phyloP scores from a whole-genome alignment of 1,140 invertebrate genomes.

The Pseudachorutes palmiensis region DNA sequence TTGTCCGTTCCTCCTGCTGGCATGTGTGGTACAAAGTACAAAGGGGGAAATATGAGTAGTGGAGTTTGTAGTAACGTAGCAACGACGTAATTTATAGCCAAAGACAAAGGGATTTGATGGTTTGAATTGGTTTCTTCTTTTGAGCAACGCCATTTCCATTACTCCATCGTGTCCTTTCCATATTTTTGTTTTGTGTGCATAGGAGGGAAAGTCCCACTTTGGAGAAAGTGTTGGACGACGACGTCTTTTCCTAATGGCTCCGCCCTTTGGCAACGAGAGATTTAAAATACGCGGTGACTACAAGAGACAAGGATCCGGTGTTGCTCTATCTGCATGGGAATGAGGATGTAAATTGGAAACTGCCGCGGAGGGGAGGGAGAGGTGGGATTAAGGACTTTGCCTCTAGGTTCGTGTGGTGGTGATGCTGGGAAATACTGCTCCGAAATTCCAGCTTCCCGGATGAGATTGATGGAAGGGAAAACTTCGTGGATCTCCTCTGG shows the following conservation, averaged over 20 bases:
- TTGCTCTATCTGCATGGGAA: constrained; percentile 15
- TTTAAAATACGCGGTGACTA: constrained; percentile 32
- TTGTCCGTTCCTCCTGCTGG: too few relatives aligned
- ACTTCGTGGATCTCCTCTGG: too few relatives aligned
- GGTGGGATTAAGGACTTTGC: not conserved
- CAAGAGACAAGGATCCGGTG: constrained; percentile 27
- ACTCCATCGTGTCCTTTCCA: not conserved
- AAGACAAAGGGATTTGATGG: not conserved
- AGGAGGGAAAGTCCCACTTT: too few relatives aligned
- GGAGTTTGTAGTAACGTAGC: too few relatives aligned
- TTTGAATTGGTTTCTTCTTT: not conserved
- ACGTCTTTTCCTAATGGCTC: constrained; percentile 28
- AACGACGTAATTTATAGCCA: too few relatives aligned
- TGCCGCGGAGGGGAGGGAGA: not conserved
- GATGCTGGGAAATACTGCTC: not conserved
- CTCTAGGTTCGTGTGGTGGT: constrained; percentile 4
- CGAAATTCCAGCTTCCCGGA: constrained; percentile 6
- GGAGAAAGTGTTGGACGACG: constrained; percentile 35
- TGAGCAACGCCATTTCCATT: not conserved
- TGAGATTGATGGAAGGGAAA: constrained; percentile 14
- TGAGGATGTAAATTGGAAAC: constrained; percentile 6
- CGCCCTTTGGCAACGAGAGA: constrained; percentile 26
- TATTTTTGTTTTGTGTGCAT: not conserved
- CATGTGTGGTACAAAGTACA: too few relatives aligned
- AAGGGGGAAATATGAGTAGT: too few relatives aligned